These are phyloP conservation scores for Matsumurasca onukii DNA, from an alignment of 1,140 invertebrate genomes.

Conservation along the genomic window DNA sequence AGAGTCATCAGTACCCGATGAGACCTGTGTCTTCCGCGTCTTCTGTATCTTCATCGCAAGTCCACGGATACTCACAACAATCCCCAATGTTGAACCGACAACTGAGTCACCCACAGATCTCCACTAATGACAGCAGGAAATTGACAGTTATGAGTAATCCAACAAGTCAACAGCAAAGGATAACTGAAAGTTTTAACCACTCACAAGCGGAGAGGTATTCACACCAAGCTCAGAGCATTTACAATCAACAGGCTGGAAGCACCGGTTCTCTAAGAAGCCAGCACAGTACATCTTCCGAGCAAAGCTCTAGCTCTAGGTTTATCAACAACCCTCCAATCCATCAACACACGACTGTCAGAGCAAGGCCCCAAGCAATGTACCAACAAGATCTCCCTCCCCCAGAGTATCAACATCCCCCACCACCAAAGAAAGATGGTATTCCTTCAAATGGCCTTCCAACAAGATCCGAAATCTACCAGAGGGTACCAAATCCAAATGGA, in stretches of 20 bases:
- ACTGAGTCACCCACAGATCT: conserved; percentile 2
- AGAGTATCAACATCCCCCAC: conserved; percentile 35
- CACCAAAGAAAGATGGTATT: conserved; percentile 21
- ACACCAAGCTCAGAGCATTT: not conserved
- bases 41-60: not conserved
- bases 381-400: conserved; percentile 39
- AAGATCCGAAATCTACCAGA: conserved; percentile 43
- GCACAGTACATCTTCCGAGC: conserved; percentile 19
- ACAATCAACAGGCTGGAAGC: not conserved
- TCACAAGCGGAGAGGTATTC: not conserved
- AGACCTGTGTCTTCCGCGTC: not conserved
- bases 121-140: conserved; percentile 10
- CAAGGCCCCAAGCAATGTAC: conserved; percentile 39
- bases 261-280: conserved; percentile 24
- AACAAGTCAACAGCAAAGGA: not conserved
- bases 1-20: not conserved
- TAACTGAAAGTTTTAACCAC: not conserved
- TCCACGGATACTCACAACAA: conserved; percentile 18
- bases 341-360: conserved; percentile 29
- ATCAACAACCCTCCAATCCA: conserved; percentile 23
- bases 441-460: conserved; percentile 36
- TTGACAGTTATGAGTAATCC: not conserved
- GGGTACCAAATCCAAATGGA: conserved; percentile 36
- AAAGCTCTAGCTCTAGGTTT: conserved; percentile 18
- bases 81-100: conserved; percentile 21